Evolutionary conservation across 2,888 invertebrate species (phyloP), one percentile per base, ranked within the genome.

Genomic region (Diaphora mendica): DNA sequence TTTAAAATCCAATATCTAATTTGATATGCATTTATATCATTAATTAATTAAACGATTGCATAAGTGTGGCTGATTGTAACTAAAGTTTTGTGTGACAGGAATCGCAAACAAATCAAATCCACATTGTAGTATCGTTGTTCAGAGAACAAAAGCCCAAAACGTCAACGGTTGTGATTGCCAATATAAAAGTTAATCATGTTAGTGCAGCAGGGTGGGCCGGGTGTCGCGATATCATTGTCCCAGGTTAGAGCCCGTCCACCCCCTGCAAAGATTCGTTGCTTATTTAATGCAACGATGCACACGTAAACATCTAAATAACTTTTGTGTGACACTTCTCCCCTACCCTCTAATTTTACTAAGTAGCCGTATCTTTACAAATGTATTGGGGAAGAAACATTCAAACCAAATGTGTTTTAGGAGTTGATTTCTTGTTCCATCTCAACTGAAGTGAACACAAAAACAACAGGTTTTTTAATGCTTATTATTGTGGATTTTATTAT

Each of bases 241-340:
- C 92, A 90, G 91, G 91, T 92, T 90, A 87, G 87, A 89, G 81
- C 86, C 86, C 86, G 82, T 83, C 85, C 88, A 78, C 89, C 93
- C 94, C 94, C 94, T 90, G 91, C 93, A 87, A 89, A 90, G 93
- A 94, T 93, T 92, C 94, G 91, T 94, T 93, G 93, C 95, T 94
- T 94, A 95, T 95, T 95, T 95, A 94, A 95, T 95, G 95, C 94
- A 94, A 94, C 94, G 92, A 90, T 95, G 95, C 95, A 95, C 95
- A 94, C 94, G 93, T 93, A 95, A 95, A 95, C 95, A 95, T 95
- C 95, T 95, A 95, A 94, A 95, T 95, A 95, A 95, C 94, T 94
- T 95, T 94, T 94, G 94, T 93, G 94, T 93, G 94, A 94, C 94
- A 92, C 88, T 91, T 92, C 92, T 93, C 94, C 94, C 94, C 93